Base-by-base conservation (phyloP, 2,888 invertebrate genomes). In the Dendrolimus pini region DNA sequence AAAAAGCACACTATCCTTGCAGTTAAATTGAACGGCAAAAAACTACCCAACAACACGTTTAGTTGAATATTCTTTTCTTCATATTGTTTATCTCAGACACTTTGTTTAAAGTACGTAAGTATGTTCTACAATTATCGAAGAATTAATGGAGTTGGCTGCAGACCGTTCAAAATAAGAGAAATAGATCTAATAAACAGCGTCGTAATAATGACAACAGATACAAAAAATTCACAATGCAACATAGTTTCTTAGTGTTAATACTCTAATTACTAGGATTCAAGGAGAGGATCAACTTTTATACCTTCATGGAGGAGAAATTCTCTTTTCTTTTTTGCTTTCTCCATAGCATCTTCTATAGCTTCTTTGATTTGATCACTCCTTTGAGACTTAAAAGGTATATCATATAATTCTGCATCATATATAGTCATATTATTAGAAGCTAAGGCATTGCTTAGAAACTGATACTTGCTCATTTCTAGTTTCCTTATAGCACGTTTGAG, bases 401-500 rank as follows among this genome's bases (percentile, higher is more conserved):
- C 67, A 0, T 54, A 60, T 52, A 83, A 68, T 41, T 82, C 80
- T 1, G 65, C 68, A 57, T 87, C 77, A 47, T 62, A 61, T 6
- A 72, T 68, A 1, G 85, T 83, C 18, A 82, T 60, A 18, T 72
- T 74, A 42, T 75, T 62, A 30, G 68, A 57, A n/a, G 70, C 65
- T 13, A 84, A 62, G 3, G 80, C 82, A 53, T 74, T 69, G 13
- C 73, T 68, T 7, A 83, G 59, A 58, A 79, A 84, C 30, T 80
- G 77, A 10, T 71, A 62, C 52, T 75, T 72, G 56, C 74, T 77
- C 0, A 65, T 65, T 65, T 83, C 80, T 52, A 85, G 60, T 55
- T 82, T 83, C 41, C 70, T 63, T 10, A 86, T 60, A 42, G 79
- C 70, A 8, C 69, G 62, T 65, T 82, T 86, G 3, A 88, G 62